A percentile compares a stretch with the other conserved stretches of the same genome.
phyloP scores from a whole-genome alignment of 2,113 vertebrate species.

The Noctilio leporinus region DNA sequence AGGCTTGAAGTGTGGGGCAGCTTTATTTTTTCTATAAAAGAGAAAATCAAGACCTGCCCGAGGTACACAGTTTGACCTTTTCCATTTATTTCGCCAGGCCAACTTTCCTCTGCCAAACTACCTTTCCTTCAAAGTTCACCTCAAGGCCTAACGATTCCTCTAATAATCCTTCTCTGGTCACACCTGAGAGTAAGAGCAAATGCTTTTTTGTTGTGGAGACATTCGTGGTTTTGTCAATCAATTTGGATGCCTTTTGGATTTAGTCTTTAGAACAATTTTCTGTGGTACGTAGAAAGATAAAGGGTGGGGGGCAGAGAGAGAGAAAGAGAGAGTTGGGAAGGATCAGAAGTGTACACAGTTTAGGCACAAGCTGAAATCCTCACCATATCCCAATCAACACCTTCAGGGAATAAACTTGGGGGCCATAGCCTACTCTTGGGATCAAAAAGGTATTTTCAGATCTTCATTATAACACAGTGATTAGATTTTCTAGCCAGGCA shows the following conservation, averaged over 20 bases:
- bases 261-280: conserved; percentile 1
- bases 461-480: background rate
- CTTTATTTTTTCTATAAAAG: background rate
- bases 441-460: background rate
- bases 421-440: background rate
- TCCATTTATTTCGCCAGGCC: conserved; percentile 13
- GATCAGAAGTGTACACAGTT: background rate
- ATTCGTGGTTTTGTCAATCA: background rate
- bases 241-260: background rate
- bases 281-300: too few relatives aligned
- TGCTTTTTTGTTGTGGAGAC: background rate
- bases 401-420: background rate
- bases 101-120: conserved; percentile 30
- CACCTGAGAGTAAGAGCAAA: conserved; percentile 10
- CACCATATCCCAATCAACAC: background rate
- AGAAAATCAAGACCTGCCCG: conserved; percentile 25
- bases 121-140: conserved; percentile 49
- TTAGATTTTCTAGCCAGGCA: background rate
- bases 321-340: too few relatives aligned
- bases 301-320: too few relatives aligned
- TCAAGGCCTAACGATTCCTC: background rate
- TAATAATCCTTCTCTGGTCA: conserved; percentile 4
- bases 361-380: background rate
- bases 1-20: background rate
- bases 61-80: conserved; percentile 49